These are phyloP conservation scores for Caradrina kadenii DNA, from an alignment of 2,888 invertebrate species.

Conservation along the genomic window DNA sequence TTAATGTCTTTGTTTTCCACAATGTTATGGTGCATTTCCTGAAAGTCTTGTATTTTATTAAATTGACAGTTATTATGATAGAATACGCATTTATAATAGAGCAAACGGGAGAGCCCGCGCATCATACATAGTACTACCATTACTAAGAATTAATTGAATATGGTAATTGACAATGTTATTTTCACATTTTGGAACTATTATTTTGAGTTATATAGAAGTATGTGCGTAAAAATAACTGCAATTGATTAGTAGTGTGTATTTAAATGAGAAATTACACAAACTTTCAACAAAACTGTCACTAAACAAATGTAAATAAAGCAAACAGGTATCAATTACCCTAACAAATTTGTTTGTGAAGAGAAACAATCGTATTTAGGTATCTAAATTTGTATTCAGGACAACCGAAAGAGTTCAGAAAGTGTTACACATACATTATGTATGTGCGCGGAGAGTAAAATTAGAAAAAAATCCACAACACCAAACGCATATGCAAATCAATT, in stretches of 20 bases:
- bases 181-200: background rate
- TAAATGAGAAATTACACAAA: background rate
- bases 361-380: constrained; percentile 29
- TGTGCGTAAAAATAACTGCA: background rate
- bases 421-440: constrained; percentile 63
- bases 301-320: constrained; percentile 13
- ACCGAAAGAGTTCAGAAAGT: constrained; percentile 63
- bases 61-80: background rate
- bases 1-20: background rate
- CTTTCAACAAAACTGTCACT: constrained; percentile 8
- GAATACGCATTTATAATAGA: constrained; percentile 1
- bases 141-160: background rate
- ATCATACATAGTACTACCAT: background rate
- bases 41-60: background rate
- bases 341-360: constrained; percentile 5
- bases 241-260: background rate
- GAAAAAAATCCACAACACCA: constrained; percentile 46
- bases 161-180: background rate
- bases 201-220: background rate
- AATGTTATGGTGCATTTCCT: constrained; percentile 6
- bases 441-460: constrained; percentile 65
- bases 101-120: background rate
- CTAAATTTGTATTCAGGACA: constrained; percentile 66
- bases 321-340: constrained; percentile 13
- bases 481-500: background rate